Evolutionary conservation across 1,140 invertebrate genomes (phyloP), one percentile per base, ranked within the genome.

Genomic region (Piezodorus guildinii): DNA sequence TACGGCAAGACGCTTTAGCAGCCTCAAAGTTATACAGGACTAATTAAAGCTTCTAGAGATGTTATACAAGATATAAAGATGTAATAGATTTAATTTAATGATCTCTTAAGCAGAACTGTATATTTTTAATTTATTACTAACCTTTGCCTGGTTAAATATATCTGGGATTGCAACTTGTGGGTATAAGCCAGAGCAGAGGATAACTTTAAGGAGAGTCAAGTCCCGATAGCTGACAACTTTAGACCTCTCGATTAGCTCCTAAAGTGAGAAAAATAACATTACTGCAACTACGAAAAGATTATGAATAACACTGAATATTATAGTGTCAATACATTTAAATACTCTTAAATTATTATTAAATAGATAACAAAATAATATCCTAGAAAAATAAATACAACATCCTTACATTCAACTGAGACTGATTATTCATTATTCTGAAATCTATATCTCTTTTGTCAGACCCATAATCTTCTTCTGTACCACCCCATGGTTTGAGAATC

Each of bases 361-460:
- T 30, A 30, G 27, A 4, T 30, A 4, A 30, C 1, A 39, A 39
- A 39, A 39, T 39, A 39, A 39, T 10, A 6, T 8, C 6, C 6
- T 6, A 39, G 34, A 39, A 10, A 39, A 16, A 49, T 67, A 25
- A 12, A 39, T 39, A 39, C 6, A 10, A 27, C 6, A 43, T 3
- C 45, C 62, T 66, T 71, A 79, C 77, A 63, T 79, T 76, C 52
- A 90, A 79, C 73, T 88, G 80, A n/a, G 73, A 77, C 3, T 78
- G 76, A 74, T 89, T 85, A 71, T 90, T 84, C 44, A 77, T 85
- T 71, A 94, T 78, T 34, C 89, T 77, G 76, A 92, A 92, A 74
- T 96, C 92, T n/a, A 98, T 82, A 74, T 97, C 93, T 69, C 89
- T 84, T 43, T 96, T 88, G 73, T 97, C 91, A 19, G 87, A 78